phyloP scores from a whole-genome alignment of 2,797 vertebrate genomes.

The Prunella strophiata region DNA sequence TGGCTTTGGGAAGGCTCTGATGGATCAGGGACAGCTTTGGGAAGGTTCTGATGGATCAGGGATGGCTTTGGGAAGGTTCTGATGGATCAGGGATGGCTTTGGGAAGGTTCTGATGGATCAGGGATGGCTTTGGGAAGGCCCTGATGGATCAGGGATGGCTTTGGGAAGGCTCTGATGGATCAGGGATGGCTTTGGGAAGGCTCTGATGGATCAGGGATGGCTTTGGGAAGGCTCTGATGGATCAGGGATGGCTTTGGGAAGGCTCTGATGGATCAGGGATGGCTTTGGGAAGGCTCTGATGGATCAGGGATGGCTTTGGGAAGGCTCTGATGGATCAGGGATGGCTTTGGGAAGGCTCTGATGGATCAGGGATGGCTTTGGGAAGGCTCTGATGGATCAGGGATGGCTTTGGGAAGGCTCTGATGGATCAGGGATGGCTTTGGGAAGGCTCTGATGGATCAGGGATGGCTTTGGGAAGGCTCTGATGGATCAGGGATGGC shows the following conservation, averaged over 20 bases:
- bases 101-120: not conserved
- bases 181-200: not conserved
- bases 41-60: too few relatives aligned
- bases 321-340: not conserved
- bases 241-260: not conserved
- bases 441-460: too few relatives aligned
- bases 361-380: not conserved
- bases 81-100: not conserved
- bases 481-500: too few relatives aligned
- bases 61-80: not conserved
- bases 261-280: not conserved
- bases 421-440: too few relatives aligned
- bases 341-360: not conserved
- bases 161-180: not conserved
- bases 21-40: too few relatives aligned
- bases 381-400: too few relatives aligned
- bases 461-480: too few relatives aligned
- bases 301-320: not conserved
- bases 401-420: too few relatives aligned
- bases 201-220: not conserved
- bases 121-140: not conserved
- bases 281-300: too few relatives aligned
- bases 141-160: not conserved
- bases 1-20: too few relatives aligned
- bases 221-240: too few relatives aligned